A percentile compares a stretch with the other conserved stretches of the same genome.
phyloP scores from a whole-genome alignment of 2,888 invertebrate species.

The Cheilosia soror region DNA sequence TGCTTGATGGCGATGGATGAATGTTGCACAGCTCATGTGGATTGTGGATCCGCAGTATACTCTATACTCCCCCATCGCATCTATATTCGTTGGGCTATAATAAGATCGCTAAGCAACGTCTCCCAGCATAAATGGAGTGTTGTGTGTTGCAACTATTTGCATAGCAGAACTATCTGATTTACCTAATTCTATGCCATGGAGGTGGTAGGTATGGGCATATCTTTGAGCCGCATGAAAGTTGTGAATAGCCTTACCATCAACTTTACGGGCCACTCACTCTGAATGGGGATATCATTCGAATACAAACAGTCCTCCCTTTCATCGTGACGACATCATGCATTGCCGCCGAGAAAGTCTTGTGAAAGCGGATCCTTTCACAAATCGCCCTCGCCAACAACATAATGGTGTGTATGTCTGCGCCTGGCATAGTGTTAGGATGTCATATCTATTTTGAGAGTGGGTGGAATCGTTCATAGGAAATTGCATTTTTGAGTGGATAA shows the following conservation, averaged over 20 bases:
- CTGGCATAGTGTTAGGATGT: constrained; percentile 22
- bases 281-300: constrained; percentile 33
- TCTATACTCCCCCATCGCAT: background rate
- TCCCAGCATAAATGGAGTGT: constrained; percentile 11
- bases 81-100: background rate
- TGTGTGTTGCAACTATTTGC: constrained; percentile 39
- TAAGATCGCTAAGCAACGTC: constrained; percentile 35
- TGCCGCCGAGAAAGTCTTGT: constrained; percentile 12
- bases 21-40: constrained; percentile 25
- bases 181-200: constrained; percentile 45
- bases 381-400: background rate
- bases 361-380: constrained; percentile 24
- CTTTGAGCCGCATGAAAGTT: constrained; percentile 39
- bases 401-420: background rate
- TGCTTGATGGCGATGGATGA: constrained; percentile 57
- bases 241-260: constrained; percentile 52
- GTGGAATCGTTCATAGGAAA: constrained; percentile 77
- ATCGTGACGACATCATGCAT: no score
- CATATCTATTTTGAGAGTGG: constrained; percentile 28
- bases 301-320: constrained; percentile 3
- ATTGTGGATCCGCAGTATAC: background rate
- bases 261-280: constrained; percentile 37
- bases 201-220: background rate
- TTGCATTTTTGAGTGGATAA: constrained; percentile 80
- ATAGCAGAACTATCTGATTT: constrained; percentile 63